phyloP scores from a whole-genome alignment of 2,888 invertebrate genomes.

The Rhamphomyia laevipes region DNA sequence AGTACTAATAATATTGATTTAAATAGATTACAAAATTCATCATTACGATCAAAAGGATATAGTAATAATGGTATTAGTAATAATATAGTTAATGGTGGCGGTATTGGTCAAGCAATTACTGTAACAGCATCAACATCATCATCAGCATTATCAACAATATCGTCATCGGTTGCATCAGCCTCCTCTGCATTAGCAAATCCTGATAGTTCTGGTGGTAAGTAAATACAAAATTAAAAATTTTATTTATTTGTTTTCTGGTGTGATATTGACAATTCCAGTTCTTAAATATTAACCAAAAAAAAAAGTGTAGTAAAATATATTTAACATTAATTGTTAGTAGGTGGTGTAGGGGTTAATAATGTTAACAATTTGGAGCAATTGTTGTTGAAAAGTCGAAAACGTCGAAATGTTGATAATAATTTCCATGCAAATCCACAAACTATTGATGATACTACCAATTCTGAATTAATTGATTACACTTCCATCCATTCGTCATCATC shows the following conservation, averaged over 20 bases:
- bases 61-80: background rate
- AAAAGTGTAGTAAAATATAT: too few species aligned
- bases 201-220: background rate
- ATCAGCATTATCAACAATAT: conserved; percentile 49
- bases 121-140: conserved; percentile 34
- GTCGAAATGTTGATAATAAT: too few species aligned
- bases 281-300: too few species aligned
- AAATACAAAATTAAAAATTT: background rate
- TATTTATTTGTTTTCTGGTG: background rate
- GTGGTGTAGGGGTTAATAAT: too few species aligned
- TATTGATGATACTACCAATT: too few species aligned
- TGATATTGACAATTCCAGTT: too few species aligned
- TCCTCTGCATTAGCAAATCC: conserved; percentile 33
- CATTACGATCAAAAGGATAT: conserved; percentile 44
- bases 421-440: too few species aligned
- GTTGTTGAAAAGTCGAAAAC: too few species aligned
- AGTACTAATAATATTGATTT: conserved; percentile 57
- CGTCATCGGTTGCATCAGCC: conserved; percentile 38
- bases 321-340: too few species aligned
- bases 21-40: conserved; percentile 54
- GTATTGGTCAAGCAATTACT: conserved; percentile 42
- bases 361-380: too few species aligned
- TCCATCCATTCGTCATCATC: too few species aligned
- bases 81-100: conserved; percentile 8
- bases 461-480: too few species aligned